These are phyloP conservation scores for Papilio aristodemus DNA, from an alignment of 1,140 invertebrate species.

Conservation along the genomic window DNA sequence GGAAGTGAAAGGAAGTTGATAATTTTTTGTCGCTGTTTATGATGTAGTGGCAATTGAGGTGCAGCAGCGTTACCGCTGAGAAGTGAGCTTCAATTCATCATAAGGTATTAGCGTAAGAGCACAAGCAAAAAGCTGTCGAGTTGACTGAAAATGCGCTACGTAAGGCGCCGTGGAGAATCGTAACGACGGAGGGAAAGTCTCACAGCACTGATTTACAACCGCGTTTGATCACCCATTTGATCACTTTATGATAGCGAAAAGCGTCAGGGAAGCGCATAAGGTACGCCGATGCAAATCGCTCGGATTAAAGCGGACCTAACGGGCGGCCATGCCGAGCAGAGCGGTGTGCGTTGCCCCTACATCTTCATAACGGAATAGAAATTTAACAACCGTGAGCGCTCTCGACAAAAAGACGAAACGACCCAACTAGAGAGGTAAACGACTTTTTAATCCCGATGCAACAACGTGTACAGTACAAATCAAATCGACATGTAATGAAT, in stretches of 20 bases:
- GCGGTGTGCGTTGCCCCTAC: conserved; percentile 45
- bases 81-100: conserved; percentile 55
- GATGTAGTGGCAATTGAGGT: conserved; percentile 17
- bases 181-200: conserved; percentile 71
- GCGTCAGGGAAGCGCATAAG: conserved; percentile 70
- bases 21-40: conserved; percentile 1
- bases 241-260: conserved; percentile 77
- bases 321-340: conserved; percentile 39
- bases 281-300: conserved; percentile 66
- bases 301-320: conserved; percentile 61
- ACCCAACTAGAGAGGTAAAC: conserved; percentile 48
- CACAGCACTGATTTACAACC: conserved; percentile 64
- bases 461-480: conserved; percentile 40
- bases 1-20: neutral
- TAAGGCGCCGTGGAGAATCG: conserved; percentile 62
- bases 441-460: conserved; percentile 47
- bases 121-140: conserved; percentile 65
- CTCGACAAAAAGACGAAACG: conserved; percentile 42
- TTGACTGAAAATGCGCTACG: conserved; percentile 59
- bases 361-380: conserved; percentile 64
- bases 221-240: conserved; percentile 74
- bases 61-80: conserved; percentile 37
- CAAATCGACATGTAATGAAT: conserved; percentile 47
- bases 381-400: conserved; percentile 50
- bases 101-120: conserved; percentile 66